Conservation (phyloP, 2,797 vertebrate genomes). For the Siniperca obscura region DNA sequence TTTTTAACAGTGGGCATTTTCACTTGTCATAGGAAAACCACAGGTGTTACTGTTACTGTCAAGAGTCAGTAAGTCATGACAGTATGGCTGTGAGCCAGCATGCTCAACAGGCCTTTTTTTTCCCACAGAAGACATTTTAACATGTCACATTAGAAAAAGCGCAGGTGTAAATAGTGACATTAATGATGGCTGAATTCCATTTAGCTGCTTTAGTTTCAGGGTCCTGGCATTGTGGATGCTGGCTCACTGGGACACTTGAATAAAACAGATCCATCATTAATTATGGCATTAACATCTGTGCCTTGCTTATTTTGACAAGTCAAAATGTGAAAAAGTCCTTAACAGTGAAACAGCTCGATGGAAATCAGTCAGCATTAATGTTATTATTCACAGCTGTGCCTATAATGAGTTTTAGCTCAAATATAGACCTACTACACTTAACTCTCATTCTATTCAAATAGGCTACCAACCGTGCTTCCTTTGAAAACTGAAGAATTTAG, state of each 20-base stretch:
- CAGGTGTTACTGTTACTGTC: background rate
- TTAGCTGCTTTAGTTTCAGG: background rate
- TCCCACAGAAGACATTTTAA: background rate
- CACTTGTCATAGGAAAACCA: background rate
- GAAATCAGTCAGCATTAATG: background rate
- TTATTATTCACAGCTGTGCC: background rate
- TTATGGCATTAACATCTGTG: no score
- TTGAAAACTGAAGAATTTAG: background rate
- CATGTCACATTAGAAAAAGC: background rate
- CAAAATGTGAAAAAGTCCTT: background rate
- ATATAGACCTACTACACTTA: background rate
- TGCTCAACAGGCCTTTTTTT: background rate
- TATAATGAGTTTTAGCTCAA: background rate
- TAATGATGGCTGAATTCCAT: background rate
- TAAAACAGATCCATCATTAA: background rate
- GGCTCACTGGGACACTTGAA: no score
- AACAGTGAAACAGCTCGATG: background rate
- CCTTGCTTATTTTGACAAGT: background rate
- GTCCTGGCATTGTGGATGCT: background rate
- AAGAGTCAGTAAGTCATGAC: background rate
- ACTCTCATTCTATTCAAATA: background rate
- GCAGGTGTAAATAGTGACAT: background rate
- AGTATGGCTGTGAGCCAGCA: background rate
- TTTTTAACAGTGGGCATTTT: background rate
- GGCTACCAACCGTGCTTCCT: background rate